These are phyloP conservation scores for Choloepus hoffmanni DNA, from an alignment of 2,113 vertebrate species.

Conservation along the genomic window DNA sequence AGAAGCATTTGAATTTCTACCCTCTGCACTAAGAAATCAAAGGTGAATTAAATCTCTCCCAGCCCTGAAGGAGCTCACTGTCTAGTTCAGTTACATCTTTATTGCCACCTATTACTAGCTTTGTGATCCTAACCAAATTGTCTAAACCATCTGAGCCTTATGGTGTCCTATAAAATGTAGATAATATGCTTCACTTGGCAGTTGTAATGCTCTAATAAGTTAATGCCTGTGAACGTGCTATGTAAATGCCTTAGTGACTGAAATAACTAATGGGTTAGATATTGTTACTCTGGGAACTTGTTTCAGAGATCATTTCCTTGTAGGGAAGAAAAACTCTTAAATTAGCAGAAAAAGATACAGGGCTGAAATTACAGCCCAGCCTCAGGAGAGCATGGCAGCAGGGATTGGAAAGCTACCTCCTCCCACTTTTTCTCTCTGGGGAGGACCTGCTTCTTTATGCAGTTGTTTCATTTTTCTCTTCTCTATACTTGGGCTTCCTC, in stretches of 20 bases:
- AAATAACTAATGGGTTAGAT: conserved; percentile 19
- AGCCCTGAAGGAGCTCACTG: neutral
- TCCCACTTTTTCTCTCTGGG: neutral
- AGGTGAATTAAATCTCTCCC: conserved; percentile 30
- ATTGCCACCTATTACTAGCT: neutral
- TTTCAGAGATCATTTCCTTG: conserved; percentile 23
- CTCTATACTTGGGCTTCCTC: neutral
- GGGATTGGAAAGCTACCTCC: neutral
- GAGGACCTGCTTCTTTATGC: neutral
- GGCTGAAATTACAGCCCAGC: neutral
- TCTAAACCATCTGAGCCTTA: neutral
- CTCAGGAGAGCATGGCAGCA: neutral
- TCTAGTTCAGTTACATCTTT: neutral
- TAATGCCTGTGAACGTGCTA: neutral
- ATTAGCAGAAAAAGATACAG: neutral
- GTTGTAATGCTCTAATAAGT: neutral
- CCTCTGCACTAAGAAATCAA: neutral
- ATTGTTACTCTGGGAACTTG: neutral
- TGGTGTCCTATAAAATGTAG: neutral
- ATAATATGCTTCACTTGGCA: neutral
- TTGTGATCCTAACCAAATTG: neutral
- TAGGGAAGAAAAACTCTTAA: conserved; percentile 24
- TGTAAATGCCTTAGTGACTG: neutral
- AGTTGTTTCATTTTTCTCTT: neutral
- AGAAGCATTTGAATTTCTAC: neutral